phyloP scores from a whole-genome alignment of 2,888 invertebrate genomes.

The Elysia crispata region DNA sequence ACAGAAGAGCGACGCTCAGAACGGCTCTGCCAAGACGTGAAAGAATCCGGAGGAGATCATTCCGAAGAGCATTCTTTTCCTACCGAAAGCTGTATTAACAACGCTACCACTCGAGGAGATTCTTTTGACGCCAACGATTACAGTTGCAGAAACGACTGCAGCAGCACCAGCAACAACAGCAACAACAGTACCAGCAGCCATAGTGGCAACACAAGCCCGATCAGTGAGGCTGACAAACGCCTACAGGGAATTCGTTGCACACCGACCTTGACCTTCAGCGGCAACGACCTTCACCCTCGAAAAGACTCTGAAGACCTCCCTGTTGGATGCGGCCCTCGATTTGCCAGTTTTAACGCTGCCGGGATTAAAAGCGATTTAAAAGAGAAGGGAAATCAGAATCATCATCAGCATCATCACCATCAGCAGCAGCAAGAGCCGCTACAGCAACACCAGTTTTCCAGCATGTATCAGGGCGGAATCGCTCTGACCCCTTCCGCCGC shows the following conservation, averaged over 20 bases:
- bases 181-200: not conserved
- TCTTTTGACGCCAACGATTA: not conserved
- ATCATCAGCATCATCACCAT: conserved; percentile 12
- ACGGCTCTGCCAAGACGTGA: not conserved
- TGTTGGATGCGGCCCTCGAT: too few relatives aligned
- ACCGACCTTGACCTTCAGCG: too few relatives aligned
- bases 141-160: not conserved
- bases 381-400: not conserved
- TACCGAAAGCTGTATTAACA: too few relatives aligned
- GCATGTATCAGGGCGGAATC: conserved; percentile 51
- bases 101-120: too few relatives aligned
- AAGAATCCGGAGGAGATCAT: too few relatives aligned
- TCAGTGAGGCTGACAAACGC: not conserved
- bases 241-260: not conserved
- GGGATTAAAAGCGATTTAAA: too few relatives aligned
- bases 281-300: too few relatives aligned
- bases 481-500: conserved; percentile 48
- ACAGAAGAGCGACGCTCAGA: not conserved
- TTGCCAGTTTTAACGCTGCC: too few relatives aligned
- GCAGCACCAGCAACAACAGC: conserved; percentile 12
- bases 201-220: not conserved
- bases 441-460: conserved; percentile 2
- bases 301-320: too few relatives aligned
- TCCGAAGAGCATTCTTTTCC: too few relatives aligned
- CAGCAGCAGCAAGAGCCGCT: not conserved